Conservation (phyloP, 2,113 vertebrate species). For the Myrmecobius fasciatus region DNA sequence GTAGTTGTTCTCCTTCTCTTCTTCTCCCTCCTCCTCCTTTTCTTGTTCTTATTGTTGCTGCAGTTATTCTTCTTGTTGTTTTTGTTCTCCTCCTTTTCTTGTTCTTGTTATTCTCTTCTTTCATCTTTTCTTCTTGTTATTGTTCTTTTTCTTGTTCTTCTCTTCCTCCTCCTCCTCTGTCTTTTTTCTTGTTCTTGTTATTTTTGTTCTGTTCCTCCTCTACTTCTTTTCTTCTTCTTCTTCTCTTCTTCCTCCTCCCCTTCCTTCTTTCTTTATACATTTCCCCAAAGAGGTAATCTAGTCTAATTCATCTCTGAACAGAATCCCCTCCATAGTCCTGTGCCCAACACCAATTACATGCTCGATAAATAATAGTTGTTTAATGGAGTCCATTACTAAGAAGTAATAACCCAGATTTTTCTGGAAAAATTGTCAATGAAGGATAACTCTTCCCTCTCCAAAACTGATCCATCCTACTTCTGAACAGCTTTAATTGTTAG, state of each 20-base stretch:
- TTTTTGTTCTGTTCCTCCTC: neutral
- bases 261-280: neutral
- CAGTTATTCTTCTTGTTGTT: neutral
- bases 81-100: rapidly evolving
- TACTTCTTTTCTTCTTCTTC: too few species aligned
- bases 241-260: neutral
- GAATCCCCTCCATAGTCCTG: neutral
- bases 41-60: neutral
- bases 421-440: neutral
- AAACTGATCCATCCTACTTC: neutral
- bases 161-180: neutral
- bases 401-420: neutral
- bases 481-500: neutral
- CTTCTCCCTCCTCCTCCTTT: too few species aligned
- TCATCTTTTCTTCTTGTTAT: too few species aligned
- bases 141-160: too few species aligned
- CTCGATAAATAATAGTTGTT: neutral
- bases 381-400: neutral
- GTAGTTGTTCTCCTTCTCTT: too few species aligned
- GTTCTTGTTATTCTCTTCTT: neutral
- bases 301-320: neutral
- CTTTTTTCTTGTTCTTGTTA: neutral
- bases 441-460: neutral
- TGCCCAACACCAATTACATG: neutral
- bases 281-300: neutral